phyloP scores from a whole-genome alignment of 2,888 invertebrate species.

The Drosophila suboccidentalis region DNA sequence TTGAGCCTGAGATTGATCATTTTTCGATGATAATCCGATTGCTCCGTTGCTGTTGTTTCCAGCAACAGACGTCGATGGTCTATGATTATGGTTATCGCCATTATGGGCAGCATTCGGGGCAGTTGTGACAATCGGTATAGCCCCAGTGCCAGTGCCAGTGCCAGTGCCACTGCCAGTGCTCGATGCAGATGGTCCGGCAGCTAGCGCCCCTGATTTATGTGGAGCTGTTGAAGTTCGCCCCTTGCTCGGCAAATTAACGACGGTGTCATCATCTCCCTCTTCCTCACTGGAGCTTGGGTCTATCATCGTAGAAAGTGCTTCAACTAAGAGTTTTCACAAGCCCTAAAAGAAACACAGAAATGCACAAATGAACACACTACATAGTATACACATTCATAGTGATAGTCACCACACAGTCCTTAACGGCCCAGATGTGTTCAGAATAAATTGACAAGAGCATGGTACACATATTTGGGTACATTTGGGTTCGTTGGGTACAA shows the following conservation, averaged over 20 bases:
- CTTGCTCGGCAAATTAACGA: slow-evolving; percentile 85
- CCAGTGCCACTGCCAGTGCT: slow-evolving; percentile 1
- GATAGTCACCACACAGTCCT: background rate
- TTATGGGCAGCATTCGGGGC: slow-evolving; percentile 85
- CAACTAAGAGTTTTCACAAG: background rate
- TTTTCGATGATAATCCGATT: slow-evolving; percentile 37
- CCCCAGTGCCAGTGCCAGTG: background rate
- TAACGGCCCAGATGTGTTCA: background rate
- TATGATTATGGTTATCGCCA: slow-evolving; percentile 79
- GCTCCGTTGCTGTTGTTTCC: slow-evolving; percentile 73
- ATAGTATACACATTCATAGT: background rate
- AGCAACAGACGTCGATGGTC: slow-evolving; percentile 49
- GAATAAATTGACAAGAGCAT: no score
- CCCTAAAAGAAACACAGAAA: background rate
- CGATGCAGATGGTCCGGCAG: slow-evolving; percentile 18
- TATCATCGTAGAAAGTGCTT: slow-evolving; percentile 89
- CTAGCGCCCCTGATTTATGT: slow-evolving; percentile 72
- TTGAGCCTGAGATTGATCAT: slow-evolving; percentile 51
- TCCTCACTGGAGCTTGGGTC: slow-evolving; percentile 98
- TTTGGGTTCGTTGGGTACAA: no score
- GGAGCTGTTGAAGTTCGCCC: slow-evolving; percentile 68
- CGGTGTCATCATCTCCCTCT: slow-evolving; percentile 96
- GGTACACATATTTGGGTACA: no score
- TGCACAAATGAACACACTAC: background rate
- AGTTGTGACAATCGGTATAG: slow-evolving; percentile 24